Base-by-base conservation (phyloP, 2,888 invertebrate species). In the Autographa pulchrina region DNA sequence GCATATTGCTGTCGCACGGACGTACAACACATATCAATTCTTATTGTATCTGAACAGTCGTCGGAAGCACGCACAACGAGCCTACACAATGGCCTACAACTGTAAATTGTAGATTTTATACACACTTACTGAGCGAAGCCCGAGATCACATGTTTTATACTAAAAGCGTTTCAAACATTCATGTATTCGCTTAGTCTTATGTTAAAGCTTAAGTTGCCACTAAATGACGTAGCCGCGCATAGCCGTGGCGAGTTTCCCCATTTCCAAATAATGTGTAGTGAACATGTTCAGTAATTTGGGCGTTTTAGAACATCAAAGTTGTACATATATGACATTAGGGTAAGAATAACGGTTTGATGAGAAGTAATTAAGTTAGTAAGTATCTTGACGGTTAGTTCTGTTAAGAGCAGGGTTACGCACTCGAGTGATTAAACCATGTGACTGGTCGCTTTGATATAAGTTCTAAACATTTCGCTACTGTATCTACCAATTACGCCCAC, bases 1-100 rank as follows among this genome's bases (percentile, higher is more conserved):
- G 83, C 85, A 86, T 86, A 87, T 85, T 88, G 85, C 70, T 78
- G 75, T 75, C 72, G 18, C 75, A 77, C 70, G 77, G 78, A 75
- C 80, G 76, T 68, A 66, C 77, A 66, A 72, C 76, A 83, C 85
- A 84, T 86, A 88, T 87, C 82, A 85, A 84, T 87, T 87, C 82
- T 84, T 86, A 86, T 86, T 87, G 87, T 84, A 78, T 79, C 80
- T 75, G 62, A 71, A 82, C 83, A 81, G 75, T 75, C 78, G 83
- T 77, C 82, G 88, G 86, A 86, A 85, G 78, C 85, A 83, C 87
- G 83, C 84, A 85, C 77, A 79, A 82, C 74, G 75, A 35, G 74
- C 68, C 76, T 65, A 72, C 76, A 83, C 81, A 84, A 86, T 84
- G 68, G 79, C 20, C 61, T 62, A 75, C 72, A 75, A 56, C 54